These are phyloP conservation scores for Macrostomum lignano DNA, from an alignment of 1,140 invertebrate species.

Conservation along the genomic window DNA sequence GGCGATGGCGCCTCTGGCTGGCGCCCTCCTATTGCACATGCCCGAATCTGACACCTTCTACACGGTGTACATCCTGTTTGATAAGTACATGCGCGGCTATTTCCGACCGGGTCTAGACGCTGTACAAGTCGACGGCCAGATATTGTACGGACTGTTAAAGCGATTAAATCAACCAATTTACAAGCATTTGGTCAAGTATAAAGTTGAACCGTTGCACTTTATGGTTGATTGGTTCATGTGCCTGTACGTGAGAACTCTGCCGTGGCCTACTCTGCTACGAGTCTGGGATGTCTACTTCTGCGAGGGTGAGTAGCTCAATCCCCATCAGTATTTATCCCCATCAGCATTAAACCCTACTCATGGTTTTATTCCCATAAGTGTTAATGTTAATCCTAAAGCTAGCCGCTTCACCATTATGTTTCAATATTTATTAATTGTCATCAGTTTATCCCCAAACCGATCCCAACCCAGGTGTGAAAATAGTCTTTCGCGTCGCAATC, in stretches of 20 bases:
- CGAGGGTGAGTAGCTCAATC: no score
- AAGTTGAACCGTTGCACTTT: constrained; percentile 67
- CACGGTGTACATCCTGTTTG: constrained; percentile 77
- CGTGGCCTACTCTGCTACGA: constrained; percentile 63
- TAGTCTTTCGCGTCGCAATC: no score
- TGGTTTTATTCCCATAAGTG: no score
- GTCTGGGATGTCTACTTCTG: constrained; percentile 97
- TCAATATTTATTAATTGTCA: no score
- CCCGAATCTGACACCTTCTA: constrained; percentile 83
- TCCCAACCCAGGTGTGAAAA: no score
- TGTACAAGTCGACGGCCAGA: constrained; percentile 67
- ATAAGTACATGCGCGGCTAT: constrained; percentile 66
- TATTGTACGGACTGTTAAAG: constrained; percentile 58
- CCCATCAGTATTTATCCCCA: no score
- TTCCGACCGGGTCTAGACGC: constrained; percentile 52
- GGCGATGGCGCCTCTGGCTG: constrained; percentile 77
- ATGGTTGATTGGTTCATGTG: constrained; percentile 97
- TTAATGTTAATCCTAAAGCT: no score
- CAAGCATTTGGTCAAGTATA: constrained; percentile 50
- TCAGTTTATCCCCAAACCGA: no score
- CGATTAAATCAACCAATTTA: constrained; percentile 52
- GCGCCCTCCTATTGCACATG: constrained; percentile 87
- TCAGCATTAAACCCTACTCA: no score
- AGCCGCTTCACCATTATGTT: no score
- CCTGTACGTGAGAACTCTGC: constrained; percentile 62